Evolutionary conservation across 2,888 invertebrate species (phyloP), one percentile per base, ranked within the genome.

Genomic region (Hypselothyrea guttata): DNA sequence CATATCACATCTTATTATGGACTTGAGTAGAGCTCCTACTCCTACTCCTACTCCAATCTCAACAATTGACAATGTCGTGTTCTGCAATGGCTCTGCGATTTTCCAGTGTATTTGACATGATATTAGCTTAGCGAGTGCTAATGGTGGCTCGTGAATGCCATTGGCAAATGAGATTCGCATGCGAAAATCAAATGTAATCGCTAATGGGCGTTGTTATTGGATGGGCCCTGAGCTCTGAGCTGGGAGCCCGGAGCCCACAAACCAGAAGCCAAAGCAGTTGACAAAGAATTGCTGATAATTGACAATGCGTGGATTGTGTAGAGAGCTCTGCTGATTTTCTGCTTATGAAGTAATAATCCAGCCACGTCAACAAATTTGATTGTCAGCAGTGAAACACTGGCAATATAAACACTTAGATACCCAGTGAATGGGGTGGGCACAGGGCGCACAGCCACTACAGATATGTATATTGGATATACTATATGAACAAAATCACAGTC

Each of bases 321-420:
- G 37, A 16, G 35, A 9, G 57, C 63, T 58, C 41, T 53, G 42
- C 57, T 65, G 74, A 62, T 63, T 67, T 57, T 64, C 79, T 68
- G 84, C 86, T 77, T 86, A 86, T 86, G 86, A 81, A 81, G 81
- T 81, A 86, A 81, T 81, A 81, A 81, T 86, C 84, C 77, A 77
- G 86, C 81, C 78, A 74, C 84, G 86, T 81, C 81, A 86, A 81
- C 81, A 81, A 81, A 81, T 81, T 86, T 86, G 84, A 81, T 84
- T 81, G 84, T 71, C 77, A 77, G 84, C 71, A 65, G 4, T 72
- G 77, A 79, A 76, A 81, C 64, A 65, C 46, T 61, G 69, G 62
- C 56, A 67, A 41, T 46, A 52, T 44, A 38, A 47, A 40, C 70
- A 70, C 58, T 63, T 54, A 58, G 49, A 58, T 46, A 62, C 59